Evolutionary conservation across 2,113 vertebrate species (phyloP).

Genomic region (Brevimyrus niger): DNA sequence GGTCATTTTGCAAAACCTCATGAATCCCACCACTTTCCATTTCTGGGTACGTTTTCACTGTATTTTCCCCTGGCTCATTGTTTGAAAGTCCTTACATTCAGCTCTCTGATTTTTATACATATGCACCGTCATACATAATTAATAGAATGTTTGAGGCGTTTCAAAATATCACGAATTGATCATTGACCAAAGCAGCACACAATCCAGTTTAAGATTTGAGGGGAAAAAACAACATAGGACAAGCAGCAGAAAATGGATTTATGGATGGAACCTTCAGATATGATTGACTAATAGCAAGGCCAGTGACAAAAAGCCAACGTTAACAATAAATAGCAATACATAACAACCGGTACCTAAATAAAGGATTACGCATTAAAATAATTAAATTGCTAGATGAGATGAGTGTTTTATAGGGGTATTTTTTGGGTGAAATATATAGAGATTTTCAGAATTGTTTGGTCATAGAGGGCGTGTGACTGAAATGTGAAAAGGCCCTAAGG

Average conservation of each 20-base stretch:
- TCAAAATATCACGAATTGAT: not conserved
- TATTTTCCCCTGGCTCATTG: not conserved
- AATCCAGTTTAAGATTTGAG: not conserved
- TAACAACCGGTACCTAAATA: not conserved
- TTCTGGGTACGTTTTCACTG: not conserved
- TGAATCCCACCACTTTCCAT: not conserved
- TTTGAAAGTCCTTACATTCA: not conserved
- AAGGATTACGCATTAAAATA: not conserved
- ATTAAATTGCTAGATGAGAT: not conserved
- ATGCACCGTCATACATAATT: not conserved
- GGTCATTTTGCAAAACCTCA: not conserved
- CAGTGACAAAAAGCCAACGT: not conserved
- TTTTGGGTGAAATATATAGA: not conserved
- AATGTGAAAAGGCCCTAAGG: not conserved
- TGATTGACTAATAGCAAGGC: not conserved
- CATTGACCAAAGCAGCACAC: not conserved
- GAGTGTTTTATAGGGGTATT: not conserved
- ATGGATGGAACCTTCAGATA: not conserved
- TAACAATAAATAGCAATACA: not conserved
- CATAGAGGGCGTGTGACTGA: conserved; percentile 10
- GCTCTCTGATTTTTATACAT: not conserved
- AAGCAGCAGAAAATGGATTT: not conserved
- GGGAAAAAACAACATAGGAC: not conserved
- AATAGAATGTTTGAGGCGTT: not conserved
- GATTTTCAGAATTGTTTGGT: not conserved